Evolutionary conservation across 2,888 invertebrate genomes (phyloP), one percentile per base, ranked within the genome.

Genomic region (Morinoia aosen): DNA sequence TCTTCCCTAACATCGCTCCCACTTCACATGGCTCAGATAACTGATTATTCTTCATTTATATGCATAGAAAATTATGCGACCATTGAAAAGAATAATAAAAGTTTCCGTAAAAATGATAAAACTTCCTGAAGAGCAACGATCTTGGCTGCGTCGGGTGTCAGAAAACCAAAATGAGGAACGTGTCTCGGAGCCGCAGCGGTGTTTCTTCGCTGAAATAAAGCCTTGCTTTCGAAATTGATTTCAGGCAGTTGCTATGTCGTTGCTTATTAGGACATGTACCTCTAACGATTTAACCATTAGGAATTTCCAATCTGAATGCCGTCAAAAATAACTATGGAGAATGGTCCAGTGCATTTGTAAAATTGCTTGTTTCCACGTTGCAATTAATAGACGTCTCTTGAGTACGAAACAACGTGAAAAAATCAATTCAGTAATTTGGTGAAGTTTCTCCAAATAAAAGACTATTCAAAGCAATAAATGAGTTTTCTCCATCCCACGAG

Each of bases 1-100:
- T 8, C 48, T 57, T 57, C 33, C 90, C 90, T 90, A 90, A 90
- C 48, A 19, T 14, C 40, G 90, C 90, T 90, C 90, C 90, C 48
- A 93, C 57, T 57, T 57, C 56, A 93, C 93, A 57, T 48, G 93
- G 57, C 48, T 93, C 93, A 33, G 93, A 93, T 93, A 93, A 93
- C 93, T 93, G 93, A 93, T 93, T 93, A 93, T 93, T 93, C 93
- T 93, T 93, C 93, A 93, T 93, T 93, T 93, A 93, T 93, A 93
- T 93, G 93, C 93, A 93, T 93, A 93, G 93, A 93, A 93, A 93
- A 93, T 93, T 93, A 93, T 93, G 57, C 93, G 57, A 93, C 93
- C 93, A 93, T 93, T 93, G 93, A 93, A 57, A 93, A 93, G 93
- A 93, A 93, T 57, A 57, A 93, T 93, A 93, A 93, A 93, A 93